Evolutionary conservation across 1,140 invertebrate species (phyloP).

Genomic region (Drosophila subpulchrella): DNA sequence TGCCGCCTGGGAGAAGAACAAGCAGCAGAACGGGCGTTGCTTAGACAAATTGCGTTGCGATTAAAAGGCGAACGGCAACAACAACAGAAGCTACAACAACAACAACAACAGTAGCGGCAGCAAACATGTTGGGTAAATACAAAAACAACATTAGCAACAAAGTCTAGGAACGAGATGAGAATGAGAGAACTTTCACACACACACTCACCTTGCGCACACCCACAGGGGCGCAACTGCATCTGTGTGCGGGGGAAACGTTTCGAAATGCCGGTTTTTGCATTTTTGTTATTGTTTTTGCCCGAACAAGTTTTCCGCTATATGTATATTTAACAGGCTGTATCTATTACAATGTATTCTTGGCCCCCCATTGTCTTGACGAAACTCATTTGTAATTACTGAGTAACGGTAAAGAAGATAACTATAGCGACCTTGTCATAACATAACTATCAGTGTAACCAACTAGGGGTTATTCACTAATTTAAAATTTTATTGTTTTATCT

Average conservation of each 20-base stretch:
- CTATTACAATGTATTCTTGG: background rate
- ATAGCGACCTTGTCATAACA: conserved; percentile 2
- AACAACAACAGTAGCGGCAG: conserved; percentile 20
- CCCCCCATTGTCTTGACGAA: conserved; percentile 13
- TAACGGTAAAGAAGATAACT: conserved; percentile 5
- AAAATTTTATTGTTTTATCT: conserved; percentile 34
- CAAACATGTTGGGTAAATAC: conserved; percentile 81
- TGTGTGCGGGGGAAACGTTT: conserved; percentile 31
- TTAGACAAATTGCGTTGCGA: conserved; percentile 82
- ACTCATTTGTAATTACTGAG: background rate
- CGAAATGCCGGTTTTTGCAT: conserved; percentile 74
- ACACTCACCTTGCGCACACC: conserved; percentile 5
- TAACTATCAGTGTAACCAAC: background rate
- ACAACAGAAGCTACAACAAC: conserved; percentile 6
- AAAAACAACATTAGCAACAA: conserved; percentile 32
- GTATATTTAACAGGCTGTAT: conserved; percentile 16
- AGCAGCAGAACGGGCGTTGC: conserved; percentile 67
- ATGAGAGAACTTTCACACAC: conserved; percentile 22
- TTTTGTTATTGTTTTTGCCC: conserved; percentile 57
- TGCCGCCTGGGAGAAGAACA: conserved; percentile 53
- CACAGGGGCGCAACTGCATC: conserved; percentile 14
- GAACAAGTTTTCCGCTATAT: conserved; percentile 53
- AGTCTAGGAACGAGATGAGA: conserved; percentile 20
- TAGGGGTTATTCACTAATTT: conserved; percentile 44
- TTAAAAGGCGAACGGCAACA: conserved; percentile 55